Evolutionary conservation across 2,113 vertebrate genomes (phyloP).

Genomic region (Panurus biarmicus): DNA sequence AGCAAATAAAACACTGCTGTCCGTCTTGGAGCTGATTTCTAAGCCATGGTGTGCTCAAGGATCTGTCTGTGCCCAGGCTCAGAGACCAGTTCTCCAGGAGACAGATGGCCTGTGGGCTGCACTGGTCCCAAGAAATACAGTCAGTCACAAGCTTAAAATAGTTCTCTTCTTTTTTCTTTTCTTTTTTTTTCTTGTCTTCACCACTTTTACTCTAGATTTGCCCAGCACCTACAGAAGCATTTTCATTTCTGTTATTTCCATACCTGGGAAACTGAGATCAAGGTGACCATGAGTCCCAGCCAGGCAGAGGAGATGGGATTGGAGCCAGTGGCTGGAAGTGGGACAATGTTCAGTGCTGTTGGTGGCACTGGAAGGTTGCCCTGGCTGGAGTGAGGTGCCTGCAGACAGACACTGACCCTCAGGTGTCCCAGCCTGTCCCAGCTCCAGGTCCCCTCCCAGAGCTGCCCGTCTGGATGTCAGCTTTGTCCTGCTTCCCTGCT

Average conservation of each 20-base stretch:
- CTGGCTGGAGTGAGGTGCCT: not conserved
- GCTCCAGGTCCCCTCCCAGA: not conserved
- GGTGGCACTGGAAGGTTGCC: not conserved
- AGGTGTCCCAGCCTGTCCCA: not conserved
- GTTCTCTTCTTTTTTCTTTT: no score
- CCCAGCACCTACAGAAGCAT: not conserved
- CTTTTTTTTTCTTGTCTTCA: not conserved
- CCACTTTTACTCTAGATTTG: not conserved
- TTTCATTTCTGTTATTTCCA: not conserved
- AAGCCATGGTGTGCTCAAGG: not conserved
- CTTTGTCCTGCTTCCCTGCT: not conserved
- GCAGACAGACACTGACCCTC: not conserved
- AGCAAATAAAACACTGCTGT: not conserved
- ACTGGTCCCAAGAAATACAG: not conserved
- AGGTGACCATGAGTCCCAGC: not conserved
- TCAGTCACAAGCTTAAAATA: not conserved
- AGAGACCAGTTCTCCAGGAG: not conserved
- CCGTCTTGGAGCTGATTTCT: not conserved
- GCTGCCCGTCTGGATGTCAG: not conserved
- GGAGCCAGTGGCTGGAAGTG: not conserved
- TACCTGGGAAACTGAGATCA: not conserved
- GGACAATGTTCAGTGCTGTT: not conserved
- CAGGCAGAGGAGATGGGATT: not conserved
- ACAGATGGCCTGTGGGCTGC: slow-evolving; percentile 11
- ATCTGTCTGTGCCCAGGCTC: not conserved